A percentile compares a stretch with the other conserved stretches of the same genome.
These are phyloP conservation scores for Cladopsammia gracilis DNA, from an alignment of 64 coral and sea anemone species.

Conservation along the genomic window DNA sequence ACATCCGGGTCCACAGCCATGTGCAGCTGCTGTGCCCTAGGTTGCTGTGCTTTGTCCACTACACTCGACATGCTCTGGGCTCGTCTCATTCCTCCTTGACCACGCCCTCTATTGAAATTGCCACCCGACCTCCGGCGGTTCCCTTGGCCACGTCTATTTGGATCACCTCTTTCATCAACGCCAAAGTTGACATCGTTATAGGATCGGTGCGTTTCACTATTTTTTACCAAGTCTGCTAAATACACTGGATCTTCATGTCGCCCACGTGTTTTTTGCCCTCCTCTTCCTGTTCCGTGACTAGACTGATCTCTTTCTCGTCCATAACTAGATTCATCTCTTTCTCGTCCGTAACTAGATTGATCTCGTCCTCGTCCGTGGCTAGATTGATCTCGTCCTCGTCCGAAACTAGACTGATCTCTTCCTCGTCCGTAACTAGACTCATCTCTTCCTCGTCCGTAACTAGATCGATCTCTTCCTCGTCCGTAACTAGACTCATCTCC, in stretches of 20 bases:
- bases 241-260: background rate
- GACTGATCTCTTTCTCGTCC: background rate
- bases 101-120: background rate
- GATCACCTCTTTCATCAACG: too few species aligned
- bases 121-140: too few species aligned
- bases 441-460: too few species aligned
- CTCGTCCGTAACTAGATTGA: too few species aligned
- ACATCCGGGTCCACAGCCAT: constrained; percentile 67
- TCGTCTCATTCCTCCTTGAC: background rate
- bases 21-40: constrained; percentile 11
- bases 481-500: too few species aligned
- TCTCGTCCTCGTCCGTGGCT: too few species aligned
- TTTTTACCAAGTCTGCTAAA: background rate
- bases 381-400: too few species aligned
- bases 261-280: background rate
- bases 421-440: background rate
- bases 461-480: too few species aligned
- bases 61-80: background rate
- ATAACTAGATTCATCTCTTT: background rate
- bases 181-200: background rate
- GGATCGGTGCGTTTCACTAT: background rate
- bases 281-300: too few species aligned
- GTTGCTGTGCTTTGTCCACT: background rate
- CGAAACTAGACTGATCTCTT: too few species aligned
- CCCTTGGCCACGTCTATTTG: too few species aligned